Conservation (phyloP, 2,113 vertebrate species). For the Lycocorax pyrrhopterus region DNA sequence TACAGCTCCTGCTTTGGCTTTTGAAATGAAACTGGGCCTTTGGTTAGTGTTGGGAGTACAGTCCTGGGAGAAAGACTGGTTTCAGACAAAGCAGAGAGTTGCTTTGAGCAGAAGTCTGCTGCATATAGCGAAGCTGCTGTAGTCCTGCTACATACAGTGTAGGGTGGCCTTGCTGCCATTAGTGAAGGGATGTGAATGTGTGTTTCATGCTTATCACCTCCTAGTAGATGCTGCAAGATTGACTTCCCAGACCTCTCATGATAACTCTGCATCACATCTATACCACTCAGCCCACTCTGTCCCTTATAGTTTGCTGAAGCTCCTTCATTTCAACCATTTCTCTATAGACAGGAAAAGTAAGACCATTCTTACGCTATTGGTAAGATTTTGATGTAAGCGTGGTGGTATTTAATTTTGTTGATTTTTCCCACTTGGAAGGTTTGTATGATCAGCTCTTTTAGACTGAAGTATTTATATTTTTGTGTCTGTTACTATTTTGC, state of each 20-base stretch:
- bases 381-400: not conserved
- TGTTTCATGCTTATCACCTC: not conserved
- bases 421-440: not conserved
- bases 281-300: not conserved
- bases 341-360: not conserved
- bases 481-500: not conserved
- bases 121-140: not conserved
- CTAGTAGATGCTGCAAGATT: not conserved
- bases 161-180: not conserved
- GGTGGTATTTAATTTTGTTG: not conserved
- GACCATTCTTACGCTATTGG: not conserved
- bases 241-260: not conserved
- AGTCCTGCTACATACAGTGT: fast-evolving
- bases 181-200: not conserved
- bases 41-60: not conserved
- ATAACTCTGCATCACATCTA: not conserved
- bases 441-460: not conserved
- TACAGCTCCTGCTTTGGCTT: not conserved
- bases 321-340: not conserved
- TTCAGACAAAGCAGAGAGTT: not conserved
- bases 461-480: not conserved
- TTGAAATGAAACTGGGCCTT: not conserved
- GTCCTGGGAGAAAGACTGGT: not conserved
- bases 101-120: not conserved
- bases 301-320: not conserved